Conservation (phyloP, 2,797 vertebrate genomes). For the Eremophila alpestris region DNA sequence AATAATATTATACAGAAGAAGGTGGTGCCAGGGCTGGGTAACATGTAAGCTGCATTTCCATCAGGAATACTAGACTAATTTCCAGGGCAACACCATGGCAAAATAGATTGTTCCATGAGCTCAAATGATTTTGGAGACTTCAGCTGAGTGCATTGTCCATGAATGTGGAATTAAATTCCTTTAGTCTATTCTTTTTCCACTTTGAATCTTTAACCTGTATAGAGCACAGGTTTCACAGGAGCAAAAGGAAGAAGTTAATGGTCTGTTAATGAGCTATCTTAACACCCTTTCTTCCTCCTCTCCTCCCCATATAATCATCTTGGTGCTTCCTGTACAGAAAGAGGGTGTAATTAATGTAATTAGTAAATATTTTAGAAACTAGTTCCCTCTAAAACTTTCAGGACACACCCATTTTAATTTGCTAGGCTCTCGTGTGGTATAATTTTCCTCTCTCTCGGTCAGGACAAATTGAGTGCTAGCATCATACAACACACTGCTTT, state of each 20-base stretch:
- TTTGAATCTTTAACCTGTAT: neutral
- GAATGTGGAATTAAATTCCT: neutral
- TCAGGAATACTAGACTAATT: neutral
- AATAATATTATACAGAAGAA: neutral
- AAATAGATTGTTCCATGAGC: neutral
- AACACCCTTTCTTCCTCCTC: neutral
- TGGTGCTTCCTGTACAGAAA: constrained; percentile 52
- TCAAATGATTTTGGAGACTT: neutral
- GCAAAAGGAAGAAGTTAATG: neutral
- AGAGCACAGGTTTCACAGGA: neutral
- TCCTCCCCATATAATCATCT: constrained; percentile 11
- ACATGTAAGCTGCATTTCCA: neutral
- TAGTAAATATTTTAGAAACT: constrained; percentile 54
- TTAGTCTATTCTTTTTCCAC: neutral
- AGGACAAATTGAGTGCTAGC: constrained; percentile 1
- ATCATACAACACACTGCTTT: neutral
- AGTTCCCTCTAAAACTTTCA: constrained; percentile 41
- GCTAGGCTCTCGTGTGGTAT: neutral
- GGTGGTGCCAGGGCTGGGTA: neutral
- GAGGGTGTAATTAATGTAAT: constrained; percentile 62
- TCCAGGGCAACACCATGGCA: neutral
- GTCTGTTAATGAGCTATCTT: neutral
- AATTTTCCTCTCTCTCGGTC: constrained; percentile 22
- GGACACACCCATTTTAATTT: constrained; percentile 54
- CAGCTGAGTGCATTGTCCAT: neutral